Base-by-base conservation (phyloP, 2,797 vertebrate genomes). In the Lepilemur septentrionalis region DNA sequence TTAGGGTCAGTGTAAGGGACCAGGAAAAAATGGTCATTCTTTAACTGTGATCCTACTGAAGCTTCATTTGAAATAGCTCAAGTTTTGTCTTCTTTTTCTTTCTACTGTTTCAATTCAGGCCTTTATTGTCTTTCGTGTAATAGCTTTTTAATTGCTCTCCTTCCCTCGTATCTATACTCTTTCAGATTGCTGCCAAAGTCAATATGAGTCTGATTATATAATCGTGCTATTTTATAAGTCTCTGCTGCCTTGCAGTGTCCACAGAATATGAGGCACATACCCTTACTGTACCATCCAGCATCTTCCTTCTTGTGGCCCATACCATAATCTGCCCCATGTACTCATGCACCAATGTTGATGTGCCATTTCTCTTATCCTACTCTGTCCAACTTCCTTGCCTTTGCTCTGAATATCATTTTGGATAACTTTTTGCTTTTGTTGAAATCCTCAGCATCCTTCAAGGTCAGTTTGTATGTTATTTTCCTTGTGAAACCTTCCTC, bases 111-210 rank as follows among this genome's bases (percentile, higher is more conserved):
- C 35, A 87, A 23, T 92, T 61, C 50, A 48, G 46, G 48, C 13
- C 55, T 91, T 83, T 87, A 46, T 81, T 61, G 35, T 89, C 69
- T 95, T 75, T 86, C 83, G 65, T 81, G 15, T 82, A 69, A 83
- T 73, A 65, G 57, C 17, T 79, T 91, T 63, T 92, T 38, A 88
- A 38, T n/a, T 46, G 72, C 38, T 76, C 23, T 82, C 48, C 59
- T 83, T 94, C n/a, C 38, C 8, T 52, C 15, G 35, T 72, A 30
- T 35, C 35, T 85, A 35, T 41, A 43, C 9, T 93, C 8, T 80
- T 89, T 50, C 90, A 70, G 80, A 38, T 78, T 20, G 4, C 63
- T 43, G 18, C 43, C 32, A 28, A 43, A 72, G 32, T 78, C 7
- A 35, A 5, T 17, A 50, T 80, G 85, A 75, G 57, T 87, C 65